A percentile compares a stretch with the other conserved stretches of the same genome.
phyloP scores from a whole-genome alignment of 2,888 invertebrate genomes.

The Nasonovia ribisnigri region DNA sequence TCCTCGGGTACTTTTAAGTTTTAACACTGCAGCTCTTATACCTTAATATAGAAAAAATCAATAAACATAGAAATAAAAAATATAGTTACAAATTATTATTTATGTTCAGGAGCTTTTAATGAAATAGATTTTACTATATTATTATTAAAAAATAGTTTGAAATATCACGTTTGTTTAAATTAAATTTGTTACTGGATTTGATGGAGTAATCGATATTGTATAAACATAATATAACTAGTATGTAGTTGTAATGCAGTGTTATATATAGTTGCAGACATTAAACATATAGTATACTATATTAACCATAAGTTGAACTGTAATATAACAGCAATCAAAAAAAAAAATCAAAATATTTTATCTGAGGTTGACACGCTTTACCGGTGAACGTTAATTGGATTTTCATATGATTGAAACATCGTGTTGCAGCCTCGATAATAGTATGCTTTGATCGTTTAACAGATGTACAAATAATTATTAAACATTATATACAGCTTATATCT shows the following conservation, averaged over 20 bases:
- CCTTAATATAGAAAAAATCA: background rate
- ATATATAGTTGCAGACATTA: background rate
- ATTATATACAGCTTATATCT: background rate
- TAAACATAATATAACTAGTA: background rate
- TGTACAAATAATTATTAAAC: background rate
- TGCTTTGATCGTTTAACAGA: slow-evolving; percentile 33
- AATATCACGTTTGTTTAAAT: background rate
- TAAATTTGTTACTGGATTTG: background rate
- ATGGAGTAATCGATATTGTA: background rate
- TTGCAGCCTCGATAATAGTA: background rate
- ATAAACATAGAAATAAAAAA: background rate
- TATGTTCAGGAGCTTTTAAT: background rate
- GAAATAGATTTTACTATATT: background rate
- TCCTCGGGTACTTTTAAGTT: background rate
- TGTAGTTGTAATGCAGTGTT: background rate
- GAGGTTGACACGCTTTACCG: slow-evolving; percentile 25
- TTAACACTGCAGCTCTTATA: background rate
- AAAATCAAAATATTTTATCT: slow-evolving; percentile 4
- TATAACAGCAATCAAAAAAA: background rate
- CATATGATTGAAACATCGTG: slow-evolving; percentile 41
- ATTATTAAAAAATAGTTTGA: background rate
- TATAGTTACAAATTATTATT: background rate
- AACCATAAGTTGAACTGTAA: background rate
- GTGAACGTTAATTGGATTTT: slow-evolving; percentile 48
- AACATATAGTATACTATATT: background rate